phyloP scores from a whole-genome alignment of 2,888 invertebrate genomes.

The Sericinus montela region DNA sequence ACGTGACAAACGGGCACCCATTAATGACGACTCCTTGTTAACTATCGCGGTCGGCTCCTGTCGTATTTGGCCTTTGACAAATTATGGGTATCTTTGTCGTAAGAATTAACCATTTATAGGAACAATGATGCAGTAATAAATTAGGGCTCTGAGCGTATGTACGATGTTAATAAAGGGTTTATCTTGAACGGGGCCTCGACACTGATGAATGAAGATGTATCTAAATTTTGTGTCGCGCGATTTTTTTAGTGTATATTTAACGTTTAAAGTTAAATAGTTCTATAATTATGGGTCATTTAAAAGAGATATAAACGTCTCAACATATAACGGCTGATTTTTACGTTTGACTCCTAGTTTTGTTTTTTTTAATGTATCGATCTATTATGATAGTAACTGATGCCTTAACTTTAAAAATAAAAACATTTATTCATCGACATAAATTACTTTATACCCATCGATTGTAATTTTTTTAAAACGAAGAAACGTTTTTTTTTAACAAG shows the following conservation, averaged over 20 bases:
- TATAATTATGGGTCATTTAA: no score
- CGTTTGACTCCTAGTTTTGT: no score
- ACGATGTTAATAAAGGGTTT: constrained; percentile 17
- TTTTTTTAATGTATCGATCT: no score
- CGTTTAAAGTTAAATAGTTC: no score
- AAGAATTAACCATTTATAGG: constrained; percentile 12
- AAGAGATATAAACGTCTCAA: no score
- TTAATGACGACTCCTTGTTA: constrained; percentile 55
- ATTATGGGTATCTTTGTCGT: constrained; percentile 29
- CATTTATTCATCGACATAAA: no score
- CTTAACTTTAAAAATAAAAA: no score
- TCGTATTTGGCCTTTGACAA: constrained; percentile 66
- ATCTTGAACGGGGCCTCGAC: constrained; percentile 6
- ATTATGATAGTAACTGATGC: no score
- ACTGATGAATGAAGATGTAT: constrained; percentile 9
- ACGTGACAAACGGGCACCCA: constrained; percentile 58
- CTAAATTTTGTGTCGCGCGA: background rate
- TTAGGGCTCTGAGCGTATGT: constrained; percentile 4
- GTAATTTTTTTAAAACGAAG: no score
- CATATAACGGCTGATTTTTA: no score
- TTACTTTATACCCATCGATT: no score
- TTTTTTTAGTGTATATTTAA: background rate
- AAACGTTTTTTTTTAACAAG: no score
- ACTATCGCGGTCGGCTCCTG: constrained; percentile 59
- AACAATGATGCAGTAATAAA: constrained; percentile 15